Conservation (phyloP, 2,888 invertebrate genomes). For the Philhelius pedissequus region DNA sequence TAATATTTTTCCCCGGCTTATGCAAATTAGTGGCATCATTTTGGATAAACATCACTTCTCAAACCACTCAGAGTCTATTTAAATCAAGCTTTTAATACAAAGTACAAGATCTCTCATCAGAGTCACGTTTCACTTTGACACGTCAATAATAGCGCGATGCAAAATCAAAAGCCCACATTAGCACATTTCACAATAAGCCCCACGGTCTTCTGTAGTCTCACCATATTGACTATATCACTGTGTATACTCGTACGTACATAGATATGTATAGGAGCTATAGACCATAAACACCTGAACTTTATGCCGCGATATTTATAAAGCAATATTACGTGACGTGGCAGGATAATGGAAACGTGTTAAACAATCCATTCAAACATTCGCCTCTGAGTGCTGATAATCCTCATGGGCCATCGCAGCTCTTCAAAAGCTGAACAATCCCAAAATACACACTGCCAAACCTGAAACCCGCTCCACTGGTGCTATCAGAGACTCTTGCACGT, state of each 20-base stretch:
- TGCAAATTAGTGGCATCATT: background rate
- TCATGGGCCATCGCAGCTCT: background rate
- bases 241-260: too few species aligned
- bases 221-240: background rate
- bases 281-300: background rate
- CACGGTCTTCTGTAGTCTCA: background rate
- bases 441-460: background rate
- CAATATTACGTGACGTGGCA: background rate
- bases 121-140: slow-evolving; percentile 1
- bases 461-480: too few species aligned
- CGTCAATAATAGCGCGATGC: background rate
- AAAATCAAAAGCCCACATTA: background rate
- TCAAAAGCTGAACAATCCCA: background rate
- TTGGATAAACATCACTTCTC: background rate
- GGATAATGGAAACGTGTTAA: slow-evolving; percentile 10
- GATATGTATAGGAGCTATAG: background rate
- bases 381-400: background rate
- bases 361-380: background rate
- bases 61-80: background rate
- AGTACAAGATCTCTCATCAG: background rate
- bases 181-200: background rate
- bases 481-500: background rate
- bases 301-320: background rate
- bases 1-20: background rate
- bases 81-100: background rate